These are phyloP conservation scores for Drosophila baimaii DNA, from an alignment of 1,140 invertebrate genomes.

Conservation along the genomic window DNA sequence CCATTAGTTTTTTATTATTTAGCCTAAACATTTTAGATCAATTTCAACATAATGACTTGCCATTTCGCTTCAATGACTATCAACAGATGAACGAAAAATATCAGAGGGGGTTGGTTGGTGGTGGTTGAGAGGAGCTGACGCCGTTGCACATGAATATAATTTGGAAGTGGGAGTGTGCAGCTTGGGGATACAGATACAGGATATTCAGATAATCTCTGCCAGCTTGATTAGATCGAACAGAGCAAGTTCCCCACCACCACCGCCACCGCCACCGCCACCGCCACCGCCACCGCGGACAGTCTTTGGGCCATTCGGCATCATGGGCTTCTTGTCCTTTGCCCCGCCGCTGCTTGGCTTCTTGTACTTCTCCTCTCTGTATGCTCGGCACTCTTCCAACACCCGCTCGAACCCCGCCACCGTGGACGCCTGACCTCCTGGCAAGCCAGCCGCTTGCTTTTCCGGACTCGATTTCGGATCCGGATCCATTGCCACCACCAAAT, in stretches of 20 bases:
- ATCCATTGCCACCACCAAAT: neutral
- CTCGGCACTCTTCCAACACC: constrained; percentile 54
- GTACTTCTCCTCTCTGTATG: constrained; percentile 5
- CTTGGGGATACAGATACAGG: too few relatives aligned
- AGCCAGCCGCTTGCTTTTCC: neutral
- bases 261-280: too few relatives aligned
- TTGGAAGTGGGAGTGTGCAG: neutral
- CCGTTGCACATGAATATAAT: neutral
- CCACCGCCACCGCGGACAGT: too few relatives aligned
- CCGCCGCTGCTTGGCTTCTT: too few relatives aligned
- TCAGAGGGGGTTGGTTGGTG: too few relatives aligned
- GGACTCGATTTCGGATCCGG: neutral
- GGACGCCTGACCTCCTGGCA: neutral
- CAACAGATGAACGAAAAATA: neutral
- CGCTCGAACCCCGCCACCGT: constrained; percentile 44
- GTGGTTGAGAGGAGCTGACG: neutral
- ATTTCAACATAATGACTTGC: neutral
- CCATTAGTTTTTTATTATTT: neutral
- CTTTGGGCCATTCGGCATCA: neutral
- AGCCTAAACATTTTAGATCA: neutral
- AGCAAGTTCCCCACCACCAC: too few relatives aligned
- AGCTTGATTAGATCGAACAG: constrained; percentile 60
- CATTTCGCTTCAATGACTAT: neutral
- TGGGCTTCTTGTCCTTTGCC: too few relatives aligned
- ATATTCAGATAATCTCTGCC: constrained; percentile 50